Evolutionary conservation across 2,113 vertebrate species (phyloP), one percentile per base, ranked within the genome.

Genomic region (Leucosticte australis): DNA sequence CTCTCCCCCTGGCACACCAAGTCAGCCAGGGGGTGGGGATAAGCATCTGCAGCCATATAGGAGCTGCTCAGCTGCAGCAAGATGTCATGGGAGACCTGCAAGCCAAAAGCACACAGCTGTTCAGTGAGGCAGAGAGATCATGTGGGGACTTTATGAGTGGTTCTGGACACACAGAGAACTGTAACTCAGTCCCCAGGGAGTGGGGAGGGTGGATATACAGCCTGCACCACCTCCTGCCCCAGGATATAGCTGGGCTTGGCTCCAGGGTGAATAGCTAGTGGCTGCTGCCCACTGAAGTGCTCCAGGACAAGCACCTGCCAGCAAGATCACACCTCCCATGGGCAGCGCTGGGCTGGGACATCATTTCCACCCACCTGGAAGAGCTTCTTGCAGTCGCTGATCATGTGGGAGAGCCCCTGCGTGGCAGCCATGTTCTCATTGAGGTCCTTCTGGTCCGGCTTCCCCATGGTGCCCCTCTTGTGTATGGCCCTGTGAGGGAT

Each of bases 311-410:
- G 64, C n/a, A 83, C 13, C 41, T 4, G 0, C 75, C 0, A 0
- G 41, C 0, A 2, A 70, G 28, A 24, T 24, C 12, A 2, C 31
- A 28, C 17, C 26, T 55, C 33, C 52, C 1, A 0, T 1, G 2
- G n/a, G 13, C 30, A 49, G 27, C 0, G 0, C 31, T 4, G 5
- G 11, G 30, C 86, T n/a, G 21, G 35, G 44, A 35, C 19, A 28
- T 33, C 6, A 2, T 3, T 77, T 50, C 63, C 49, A 90, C 97
- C 82, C 76, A 99, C 98, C 98, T 99, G 98, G 89, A 99, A 99
- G n/a, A 99, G 98, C 83, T 98, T 98, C 96, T 99, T 99, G 97
- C 98, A 99, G 93, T 99, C 98, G 0, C 95, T 97, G 92, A 99
- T 98, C 98, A 99, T 98, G 92, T 99, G 98, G 81, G 98, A 98